phyloP scores from a whole-genome alignment of 2,888 invertebrate genomes.

The Hoplodrina ambigua region DNA sequence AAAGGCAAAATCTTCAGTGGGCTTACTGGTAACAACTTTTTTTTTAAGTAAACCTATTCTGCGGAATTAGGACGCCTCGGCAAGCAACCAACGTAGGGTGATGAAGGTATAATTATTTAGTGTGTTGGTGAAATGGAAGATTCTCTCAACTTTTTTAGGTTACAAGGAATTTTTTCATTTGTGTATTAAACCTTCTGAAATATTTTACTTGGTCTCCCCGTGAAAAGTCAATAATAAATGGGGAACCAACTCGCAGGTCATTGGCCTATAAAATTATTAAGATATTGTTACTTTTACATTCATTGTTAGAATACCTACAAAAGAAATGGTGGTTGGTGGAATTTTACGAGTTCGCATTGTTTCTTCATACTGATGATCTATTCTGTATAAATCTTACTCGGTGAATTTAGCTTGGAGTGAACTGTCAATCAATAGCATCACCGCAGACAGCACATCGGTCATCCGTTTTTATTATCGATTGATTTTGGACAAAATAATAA shows the following conservation, averaged over 20 bases:
- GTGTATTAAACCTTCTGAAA: conserved; percentile 19
- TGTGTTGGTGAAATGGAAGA: background rate
- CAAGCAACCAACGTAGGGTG: background rate
- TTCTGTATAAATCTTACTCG: too few relatives aligned
- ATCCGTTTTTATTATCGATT: too few relatives aligned
- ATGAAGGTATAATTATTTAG: background rate
- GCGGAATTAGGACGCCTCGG: background rate
- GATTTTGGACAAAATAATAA: too few relatives aligned
- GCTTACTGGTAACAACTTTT: background rate
- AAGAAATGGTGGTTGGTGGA: conserved; percentile 10
- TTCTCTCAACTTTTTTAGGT: background rate
- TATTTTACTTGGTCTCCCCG: background rate
- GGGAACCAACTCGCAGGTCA: conserved; percentile 33
- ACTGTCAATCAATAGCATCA: too few relatives aligned
- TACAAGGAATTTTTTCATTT: background rate
- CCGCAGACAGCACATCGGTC: too few relatives aligned
- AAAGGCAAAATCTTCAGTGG: background rate
- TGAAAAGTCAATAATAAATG: conserved; percentile 24
- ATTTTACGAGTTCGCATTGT: background rate
- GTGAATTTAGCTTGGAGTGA: too few relatives aligned
- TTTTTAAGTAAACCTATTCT: background rate
- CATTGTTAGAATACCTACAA: conserved; percentile 14
- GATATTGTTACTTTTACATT: conserved; percentile 27
- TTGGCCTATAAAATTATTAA: conserved; percentile 21
- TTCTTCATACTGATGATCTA: too few relatives aligned